A percentile compares a stretch with the other conserved stretches of the same genome.
Evolutionary conservation across 2,888 invertebrate genomes (phyloP).

Genomic region (Cerastoderma edule): DNA sequence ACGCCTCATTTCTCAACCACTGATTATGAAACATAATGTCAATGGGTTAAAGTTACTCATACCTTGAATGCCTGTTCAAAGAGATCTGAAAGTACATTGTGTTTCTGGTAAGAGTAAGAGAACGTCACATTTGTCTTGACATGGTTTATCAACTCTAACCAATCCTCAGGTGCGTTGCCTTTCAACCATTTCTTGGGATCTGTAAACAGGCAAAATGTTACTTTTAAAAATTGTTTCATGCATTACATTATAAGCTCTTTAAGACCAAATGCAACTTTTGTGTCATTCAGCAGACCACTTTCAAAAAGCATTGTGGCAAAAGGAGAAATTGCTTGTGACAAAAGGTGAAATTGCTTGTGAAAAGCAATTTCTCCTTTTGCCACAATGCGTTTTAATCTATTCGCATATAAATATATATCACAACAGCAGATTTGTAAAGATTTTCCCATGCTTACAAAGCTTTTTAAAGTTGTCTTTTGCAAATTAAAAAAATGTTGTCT

Average conservation of each 20-base stretch:
- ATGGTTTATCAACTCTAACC: conserved; percentile 66
- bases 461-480: no score
- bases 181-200: conserved; percentile 46
- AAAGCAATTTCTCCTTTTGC: conserved; percentile 8
- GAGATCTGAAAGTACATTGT: conserved; percentile 64
- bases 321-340: no score
- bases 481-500: no score
- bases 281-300: no score
- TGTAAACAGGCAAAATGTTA: no score
- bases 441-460: no score
- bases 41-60: conserved; percentile 8
- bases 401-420: no score
- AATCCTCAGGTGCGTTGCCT: conserved; percentile 74
- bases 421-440: no score
- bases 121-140: conserved; percentile 57
- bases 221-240: no score
- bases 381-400: neutral
- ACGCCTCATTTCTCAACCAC: no score
- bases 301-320: neutral
- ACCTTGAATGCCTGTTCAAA: conserved; percentile 74
- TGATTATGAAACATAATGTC: neutral
- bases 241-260: no score
- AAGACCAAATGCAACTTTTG: no score
- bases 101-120: conserved; percentile 53
- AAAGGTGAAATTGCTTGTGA: neutral